Base-by-base conservation (phyloP, 2,888 invertebrate species). In the Luperina nickerlii region DNA sequence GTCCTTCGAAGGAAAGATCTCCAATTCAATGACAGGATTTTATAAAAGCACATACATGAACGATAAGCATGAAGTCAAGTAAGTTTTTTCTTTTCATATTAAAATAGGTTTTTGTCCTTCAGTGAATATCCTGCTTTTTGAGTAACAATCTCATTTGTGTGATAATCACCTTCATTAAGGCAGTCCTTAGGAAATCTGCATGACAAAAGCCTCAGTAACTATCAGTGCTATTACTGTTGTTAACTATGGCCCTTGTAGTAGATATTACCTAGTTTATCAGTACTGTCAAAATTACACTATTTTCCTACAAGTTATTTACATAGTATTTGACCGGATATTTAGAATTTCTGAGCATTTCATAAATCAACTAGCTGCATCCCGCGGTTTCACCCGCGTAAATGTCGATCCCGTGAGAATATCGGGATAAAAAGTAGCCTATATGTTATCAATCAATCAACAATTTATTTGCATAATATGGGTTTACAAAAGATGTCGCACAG, bases 21-120 rank as follows among this genome's bases (percentile, higher is more conserved):
- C 97, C n/a, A 97, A 98, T 89, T 96, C 97, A 4, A 93, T 98
- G 81, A 97, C 96, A 71, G 98, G 98, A 73, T 98, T 98, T 91
- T 98, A 98, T 91, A 97, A 97, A 89, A 98, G 97, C 87, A 97
- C 97, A 67, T 98, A 98, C 89, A 93, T 92, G 8, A 95, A 97
- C 67, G 96, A 95, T 62, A 90, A 95, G 54, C 92, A 94, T 62
- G 92, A 95, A 95, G 88, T 95, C 84, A 95, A 97, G 97, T 95
- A 89, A 93, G 94, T 94, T 90, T 90, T 77, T 65, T 51, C 13
- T 66, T 3, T 54, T 45, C 8, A 24, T 13, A n/a, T 77, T 67
- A 15, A 15, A 54, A 60, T 60, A 9, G 7, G 0, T 79, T 51
- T 42, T 38, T 27, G 18, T 68, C 3, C 42, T 20, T 48, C 13